Percentiles rank a stretch among this genome's conserved stretches.
phyloP scores from a whole-genome alignment of 2,888 invertebrate species.

The Parelbella ahira region DNA sequence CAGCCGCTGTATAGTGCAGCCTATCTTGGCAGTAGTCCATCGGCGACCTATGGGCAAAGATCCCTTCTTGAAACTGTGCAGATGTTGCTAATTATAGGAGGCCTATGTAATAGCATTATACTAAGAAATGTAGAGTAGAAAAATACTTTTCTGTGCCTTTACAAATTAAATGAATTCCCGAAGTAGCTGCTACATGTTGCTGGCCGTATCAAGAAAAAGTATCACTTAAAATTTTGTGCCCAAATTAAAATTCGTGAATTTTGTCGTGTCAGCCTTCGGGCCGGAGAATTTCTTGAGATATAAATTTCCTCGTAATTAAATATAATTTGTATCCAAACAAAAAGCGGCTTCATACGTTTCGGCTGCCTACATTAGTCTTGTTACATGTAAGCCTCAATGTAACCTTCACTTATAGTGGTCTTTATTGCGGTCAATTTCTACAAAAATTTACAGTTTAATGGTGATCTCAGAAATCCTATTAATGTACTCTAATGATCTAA shows the following conservation, averaged over 20 bases:
- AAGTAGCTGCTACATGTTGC: slow-evolving; percentile 37
- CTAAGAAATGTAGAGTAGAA: too few species aligned
- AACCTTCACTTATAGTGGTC: slow-evolving; percentile 20
- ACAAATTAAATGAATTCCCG: too few species aligned
- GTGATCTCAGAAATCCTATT: slow-evolving; percentile 44
- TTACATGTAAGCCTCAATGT: slow-evolving; percentile 11
- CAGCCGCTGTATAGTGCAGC: too few species aligned
- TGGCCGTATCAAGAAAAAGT: slow-evolving; percentile 53
- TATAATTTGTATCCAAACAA: slow-evolving; percentile 51
- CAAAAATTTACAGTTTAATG: slow-evolving; percentile 28
- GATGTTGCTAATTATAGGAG: too few species aligned
- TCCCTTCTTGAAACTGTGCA: too few species aligned
- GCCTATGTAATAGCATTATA: too few species aligned
- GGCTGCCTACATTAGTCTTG: slow-evolving; percentile 1
- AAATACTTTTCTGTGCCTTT: too few species aligned
- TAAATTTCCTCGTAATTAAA: slow-evolving; percentile 56
- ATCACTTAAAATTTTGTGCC: slow-evolving; percentile 56
- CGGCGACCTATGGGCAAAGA: too few species aligned
- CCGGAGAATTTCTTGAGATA: slow-evolving; percentile 39
- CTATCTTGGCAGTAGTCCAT: too few species aligned
- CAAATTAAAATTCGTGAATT: slow-evolving; percentile 74
- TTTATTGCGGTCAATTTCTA: slow-evolving; percentile 25
- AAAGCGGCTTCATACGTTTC: slow-evolving; percentile 32
- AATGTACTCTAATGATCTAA: slow-evolving; percentile 60
- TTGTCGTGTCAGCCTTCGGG: slow-evolving; percentile 44